Conservation (phyloP, 2,797 vertebrate species). For the Karalla daura region DNA sequence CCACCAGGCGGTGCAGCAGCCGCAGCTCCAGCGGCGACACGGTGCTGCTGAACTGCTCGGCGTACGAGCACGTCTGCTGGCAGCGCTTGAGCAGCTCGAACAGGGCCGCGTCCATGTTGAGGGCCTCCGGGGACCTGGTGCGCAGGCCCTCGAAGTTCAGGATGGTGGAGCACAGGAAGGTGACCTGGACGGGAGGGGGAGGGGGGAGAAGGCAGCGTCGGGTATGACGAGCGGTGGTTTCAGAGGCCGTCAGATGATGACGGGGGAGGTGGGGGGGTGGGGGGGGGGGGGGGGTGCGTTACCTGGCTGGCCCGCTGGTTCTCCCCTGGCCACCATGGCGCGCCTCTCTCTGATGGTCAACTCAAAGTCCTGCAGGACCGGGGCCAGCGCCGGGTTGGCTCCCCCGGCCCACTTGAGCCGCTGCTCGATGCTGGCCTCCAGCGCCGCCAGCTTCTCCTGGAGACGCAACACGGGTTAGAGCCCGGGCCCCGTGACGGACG, state of each 20-base stretch:
- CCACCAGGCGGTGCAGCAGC: slow-evolving; percentile 94
- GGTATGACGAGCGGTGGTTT: too few species aligned
- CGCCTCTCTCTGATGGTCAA: slow-evolving; percentile 94
- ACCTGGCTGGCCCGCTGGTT: slow-evolving; percentile 93
- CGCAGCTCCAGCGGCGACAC: slow-evolving; percentile 95
- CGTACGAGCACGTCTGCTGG: slow-evolving; percentile 96
- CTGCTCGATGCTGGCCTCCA: slow-evolving; percentile 98
- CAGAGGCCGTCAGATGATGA: too few species aligned
- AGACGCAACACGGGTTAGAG: too few species aligned
- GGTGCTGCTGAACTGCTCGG: slow-evolving; percentile 94
- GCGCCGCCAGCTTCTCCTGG: slow-evolving; percentile 93
- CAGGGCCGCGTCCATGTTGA: slow-evolving; percentile 91
- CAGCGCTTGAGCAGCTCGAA: slow-evolving; percentile 97
- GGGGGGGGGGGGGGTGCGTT: neutral
- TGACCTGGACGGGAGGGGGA: slow-evolving; percentile 80
- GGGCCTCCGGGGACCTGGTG: slow-evolving; percentile 93
- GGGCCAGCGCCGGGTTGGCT: slow-evolving; percentile 94
- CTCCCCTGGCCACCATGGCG: slow-evolving; percentile 92
- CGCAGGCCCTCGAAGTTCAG: slow-evolving; percentile 97
- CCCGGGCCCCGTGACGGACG: too few species aligned
- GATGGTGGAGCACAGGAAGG: slow-evolving; percentile 97
- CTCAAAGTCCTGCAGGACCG: slow-evolving; percentile 98
- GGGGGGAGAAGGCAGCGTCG: too few species aligned
- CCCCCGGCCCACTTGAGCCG: slow-evolving; percentile 98
- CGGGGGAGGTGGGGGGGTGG: neutral